Percentiles rank a stretch among this genome's conserved stretches.
Evolutionary conservation across 1,140 invertebrate genomes (phyloP).

Genomic region (Aphelenchoides avenae): DNA sequence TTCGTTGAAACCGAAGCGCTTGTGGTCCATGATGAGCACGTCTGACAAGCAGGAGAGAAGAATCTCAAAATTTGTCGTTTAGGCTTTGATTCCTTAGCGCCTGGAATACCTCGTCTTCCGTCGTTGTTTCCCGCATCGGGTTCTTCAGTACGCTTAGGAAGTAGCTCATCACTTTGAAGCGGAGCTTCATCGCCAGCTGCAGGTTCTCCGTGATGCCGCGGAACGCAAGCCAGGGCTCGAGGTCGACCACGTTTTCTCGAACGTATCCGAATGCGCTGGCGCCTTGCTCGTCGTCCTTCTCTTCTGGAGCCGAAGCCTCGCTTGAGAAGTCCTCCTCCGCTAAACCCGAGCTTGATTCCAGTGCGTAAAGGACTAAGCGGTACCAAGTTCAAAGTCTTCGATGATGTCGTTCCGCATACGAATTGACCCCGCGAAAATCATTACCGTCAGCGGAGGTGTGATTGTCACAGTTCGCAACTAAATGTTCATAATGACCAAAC

Average conservation of each 20-base stretch:
- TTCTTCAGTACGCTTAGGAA: slow-evolving; percentile 40
- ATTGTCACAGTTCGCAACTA: slow-evolving; percentile 50
- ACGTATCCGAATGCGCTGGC: slow-evolving; percentile 18
- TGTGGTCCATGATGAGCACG: too few relatives aligned
- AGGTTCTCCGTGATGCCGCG: slow-evolving; percentile 23
- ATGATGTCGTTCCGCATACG: slow-evolving; percentile 27
- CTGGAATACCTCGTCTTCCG: too few relatives aligned
- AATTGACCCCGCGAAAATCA: slow-evolving; percentile 52
- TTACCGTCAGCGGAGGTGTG: slow-evolving; percentile 38
- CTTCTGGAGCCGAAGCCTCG: neutral
- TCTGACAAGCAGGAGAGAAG: too few relatives aligned
- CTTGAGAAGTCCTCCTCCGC: slow-evolving; percentile 11
- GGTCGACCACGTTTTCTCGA: slow-evolving; percentile 27
- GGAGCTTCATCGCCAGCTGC: slow-evolving; percentile 31
- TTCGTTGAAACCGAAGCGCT: too few relatives aligned
- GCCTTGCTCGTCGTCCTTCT: neutral
- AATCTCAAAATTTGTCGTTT: too few relatives aligned
- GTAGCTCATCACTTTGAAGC: slow-evolving; percentile 51
- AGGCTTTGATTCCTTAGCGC: too few relatives aligned
- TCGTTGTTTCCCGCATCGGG: too few relatives aligned
- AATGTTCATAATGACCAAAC: slow-evolving; percentile 7
- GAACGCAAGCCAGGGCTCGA: slow-evolving; percentile 36
- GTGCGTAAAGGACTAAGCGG: neutral
- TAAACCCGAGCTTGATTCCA: neutral
- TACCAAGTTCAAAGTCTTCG: slow-evolving; percentile 44